These are phyloP conservation scores for Teleopsis dalmanni DNA, from an alignment of 1,140 invertebrate species.

Conservation along the genomic window DNA sequence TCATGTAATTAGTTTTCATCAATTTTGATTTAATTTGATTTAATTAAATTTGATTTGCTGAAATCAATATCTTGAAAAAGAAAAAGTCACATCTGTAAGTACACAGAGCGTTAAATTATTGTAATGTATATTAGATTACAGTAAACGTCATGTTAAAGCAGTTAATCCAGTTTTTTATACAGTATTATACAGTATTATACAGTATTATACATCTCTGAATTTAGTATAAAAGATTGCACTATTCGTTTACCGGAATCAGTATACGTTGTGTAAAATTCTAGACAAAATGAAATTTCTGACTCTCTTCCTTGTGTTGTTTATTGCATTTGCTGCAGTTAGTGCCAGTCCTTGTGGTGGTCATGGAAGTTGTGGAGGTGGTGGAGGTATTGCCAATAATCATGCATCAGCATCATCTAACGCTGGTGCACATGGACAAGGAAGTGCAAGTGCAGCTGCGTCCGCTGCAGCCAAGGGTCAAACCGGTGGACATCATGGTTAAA, in stretches of 20 bases:
- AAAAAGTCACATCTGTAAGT: too few relatives aligned
- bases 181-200: too few relatives aligned
- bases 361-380: not conserved
- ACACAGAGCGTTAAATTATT: too few relatives aligned
- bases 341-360: not conserved
- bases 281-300: slow-evolving; percentile 4
- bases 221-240: not conserved
- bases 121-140: too few relatives aligned
- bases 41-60: too few relatives aligned
- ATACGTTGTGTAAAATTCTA: not conserved
- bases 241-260: not conserved
- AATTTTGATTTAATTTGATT: too few relatives aligned
- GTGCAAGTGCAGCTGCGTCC: not conserved
- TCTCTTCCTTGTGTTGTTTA: not conserved
- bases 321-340: not conserved
- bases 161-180: too few relatives aligned
- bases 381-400: not conserved
- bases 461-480: not conserved
- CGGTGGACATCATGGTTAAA: too few relatives aligned
- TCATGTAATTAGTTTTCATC: too few relatives aligned
- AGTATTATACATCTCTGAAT: too few relatives aligned
- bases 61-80: too few relatives aligned
- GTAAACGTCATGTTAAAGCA: too few relatives aligned
- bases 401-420: not conserved
- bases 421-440: not conserved